Conservation (phyloP, 2,797 vertebrate genomes). For the Hypotaenidia philippensis region DNA sequence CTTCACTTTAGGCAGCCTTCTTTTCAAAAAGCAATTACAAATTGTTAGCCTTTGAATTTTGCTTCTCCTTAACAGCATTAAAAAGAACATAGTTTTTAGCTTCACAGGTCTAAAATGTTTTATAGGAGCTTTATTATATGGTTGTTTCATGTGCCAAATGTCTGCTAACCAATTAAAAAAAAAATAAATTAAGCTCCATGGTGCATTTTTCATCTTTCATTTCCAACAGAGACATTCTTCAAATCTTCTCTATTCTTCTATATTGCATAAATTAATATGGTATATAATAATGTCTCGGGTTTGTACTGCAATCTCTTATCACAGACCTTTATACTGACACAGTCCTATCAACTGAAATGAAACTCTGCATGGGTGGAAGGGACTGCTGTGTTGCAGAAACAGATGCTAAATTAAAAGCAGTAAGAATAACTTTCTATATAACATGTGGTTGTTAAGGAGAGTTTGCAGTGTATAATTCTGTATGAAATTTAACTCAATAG, state of each 20-base stretch:
- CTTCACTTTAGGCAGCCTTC: conserved; percentile 23
- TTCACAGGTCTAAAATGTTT: conserved; percentile 46
- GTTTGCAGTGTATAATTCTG: not conserved
- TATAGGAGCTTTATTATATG: conserved; percentile 6
- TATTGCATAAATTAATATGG: conserved; percentile 28
- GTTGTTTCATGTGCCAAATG: conserved; percentile 25
- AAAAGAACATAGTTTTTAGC: conserved; percentile 19
- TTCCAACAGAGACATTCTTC: conserved; percentile 37
- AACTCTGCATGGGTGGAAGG: not conserved
- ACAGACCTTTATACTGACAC: not conserved
- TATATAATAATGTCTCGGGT: not conserved
- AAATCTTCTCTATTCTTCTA: conserved; percentile 11
- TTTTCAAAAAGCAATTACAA: conserved; percentile 51
- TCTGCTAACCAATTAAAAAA: not conserved
- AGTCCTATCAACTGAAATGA: not conserved
- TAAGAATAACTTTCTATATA: not conserved
- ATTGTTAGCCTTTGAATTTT: conserved; percentile 50
- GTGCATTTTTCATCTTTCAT: not conserved
- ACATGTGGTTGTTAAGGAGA: not conserved
- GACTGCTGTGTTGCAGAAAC: not conserved
- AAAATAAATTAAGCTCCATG: not conserved
- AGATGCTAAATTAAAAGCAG: not conserved
- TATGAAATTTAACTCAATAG: not conserved
- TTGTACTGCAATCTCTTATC: not conserved
- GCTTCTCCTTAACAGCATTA: conserved; percentile 6